These are phyloP conservation scores for Hepsetus odoe DNA, from an alignment of 2,113 vertebrate species.

Conservation along the genomic window DNA sequence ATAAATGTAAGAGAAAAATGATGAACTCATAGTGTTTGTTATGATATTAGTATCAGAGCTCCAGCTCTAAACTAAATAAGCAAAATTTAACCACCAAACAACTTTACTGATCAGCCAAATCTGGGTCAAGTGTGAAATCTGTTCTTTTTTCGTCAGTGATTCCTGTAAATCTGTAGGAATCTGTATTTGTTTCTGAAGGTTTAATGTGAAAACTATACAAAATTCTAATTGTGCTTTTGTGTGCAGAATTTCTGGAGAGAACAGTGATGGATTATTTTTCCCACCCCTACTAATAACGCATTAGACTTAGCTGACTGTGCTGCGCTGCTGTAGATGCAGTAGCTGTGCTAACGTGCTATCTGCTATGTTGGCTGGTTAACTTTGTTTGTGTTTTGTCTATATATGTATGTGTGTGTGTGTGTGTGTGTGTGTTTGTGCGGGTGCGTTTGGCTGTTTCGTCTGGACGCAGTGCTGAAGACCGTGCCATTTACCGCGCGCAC, in stretches of 20 bases:
- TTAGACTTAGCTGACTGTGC: conserved; percentile 13
- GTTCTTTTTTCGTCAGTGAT: too few relatives aligned
- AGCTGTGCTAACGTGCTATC: conserved; percentile 54
- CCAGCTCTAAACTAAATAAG: too few relatives aligned
- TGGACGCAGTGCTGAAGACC: conserved; percentile 94
- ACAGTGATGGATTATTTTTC: background rate
- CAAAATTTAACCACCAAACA: too few relatives aligned
- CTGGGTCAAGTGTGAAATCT: too few relatives aligned
- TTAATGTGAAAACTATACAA: background rate
- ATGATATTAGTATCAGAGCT: too few relatives aligned
- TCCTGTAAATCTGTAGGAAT: too few relatives aligned
- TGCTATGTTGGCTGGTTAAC: conserved; percentile 52
- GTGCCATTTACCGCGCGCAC: conserved; percentile 98
- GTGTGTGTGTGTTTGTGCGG: too few relatives aligned
- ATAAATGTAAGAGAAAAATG: too few relatives aligned
- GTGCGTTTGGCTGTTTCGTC: conserved; percentile 58
- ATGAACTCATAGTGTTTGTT: too few relatives aligned
- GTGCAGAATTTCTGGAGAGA: background rate
- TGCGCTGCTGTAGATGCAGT: conserved; percentile 34
- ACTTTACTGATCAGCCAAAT: too few relatives aligned
- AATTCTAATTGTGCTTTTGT: background rate
- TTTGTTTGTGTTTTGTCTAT: conserved; percentile 31
- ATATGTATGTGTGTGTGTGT: conserved; percentile 42
- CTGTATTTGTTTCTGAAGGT: background rate
- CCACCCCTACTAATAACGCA: conserved; percentile 25